A percentile compares a stretch with the other conserved stretches of the same genome.
Conservation (phyloP, 2,888 invertebrate genomes). For the Aspidiotus destructor region DNA sequence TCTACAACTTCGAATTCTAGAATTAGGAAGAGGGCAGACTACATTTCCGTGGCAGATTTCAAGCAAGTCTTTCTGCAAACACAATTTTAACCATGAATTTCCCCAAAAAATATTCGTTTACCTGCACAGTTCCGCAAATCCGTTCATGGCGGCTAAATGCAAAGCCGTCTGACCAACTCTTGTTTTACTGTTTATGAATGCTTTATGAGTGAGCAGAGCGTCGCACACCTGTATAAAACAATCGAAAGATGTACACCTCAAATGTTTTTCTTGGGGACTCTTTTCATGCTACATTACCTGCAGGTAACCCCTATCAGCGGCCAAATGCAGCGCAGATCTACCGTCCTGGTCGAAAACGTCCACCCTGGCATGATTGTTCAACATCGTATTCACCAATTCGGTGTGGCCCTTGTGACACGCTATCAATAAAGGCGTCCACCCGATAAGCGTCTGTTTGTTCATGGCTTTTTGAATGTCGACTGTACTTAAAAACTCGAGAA, state of each 20-base stretch:
- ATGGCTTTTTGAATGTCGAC: constrained; percentile 87
- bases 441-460: constrained; percentile 84
- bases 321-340: constrained; percentile 86
- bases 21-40: too few species aligned
- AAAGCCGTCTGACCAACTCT: constrained; percentile 93
- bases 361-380: constrained; percentile 91
- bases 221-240: constrained; percentile 60
- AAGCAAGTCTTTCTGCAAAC: too few species aligned
- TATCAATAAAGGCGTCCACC: constrained; percentile 95
- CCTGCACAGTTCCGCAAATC: constrained; percentile 66
- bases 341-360: constrained; percentile 97
- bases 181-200: constrained; percentile 97
- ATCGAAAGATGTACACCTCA: not conserved
- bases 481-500: constrained; percentile 81
- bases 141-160: constrained; percentile 94
- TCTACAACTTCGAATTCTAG: too few species aligned
- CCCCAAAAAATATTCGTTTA: constrained; percentile 33
- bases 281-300: constrained; percentile 39
- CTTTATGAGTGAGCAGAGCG: constrained; percentile 84
- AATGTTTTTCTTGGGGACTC: not conserved
- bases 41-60: too few species aligned
- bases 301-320: constrained; percentile 86
- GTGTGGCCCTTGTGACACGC: constrained; percentile 93
- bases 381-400: constrained; percentile 78
- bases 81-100: too few species aligned